Evolutionary conservation across 2,888 invertebrate species (phyloP), one percentile per base, ranked within the genome.

Genomic region (Itoplectis maculator): DNA sequence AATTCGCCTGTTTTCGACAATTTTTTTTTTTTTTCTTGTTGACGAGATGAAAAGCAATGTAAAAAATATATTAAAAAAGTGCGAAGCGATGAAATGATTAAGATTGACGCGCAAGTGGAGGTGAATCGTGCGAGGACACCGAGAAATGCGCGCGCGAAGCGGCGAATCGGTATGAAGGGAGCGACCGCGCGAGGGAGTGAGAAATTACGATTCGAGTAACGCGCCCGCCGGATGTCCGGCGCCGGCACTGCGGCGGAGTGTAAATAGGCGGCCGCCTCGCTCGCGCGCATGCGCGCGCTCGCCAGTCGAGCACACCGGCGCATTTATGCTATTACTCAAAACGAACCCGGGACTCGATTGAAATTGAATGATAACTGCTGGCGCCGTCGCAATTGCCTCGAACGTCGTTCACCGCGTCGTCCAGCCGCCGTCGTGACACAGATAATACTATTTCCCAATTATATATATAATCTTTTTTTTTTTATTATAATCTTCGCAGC

Each of bases 221-320:
- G 88, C 86, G 87, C 85, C 81, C 87, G 85, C 91, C 90, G 91
- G 91, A 91, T 87, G 88, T 91, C 91, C 91, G 91, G 90, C 81
- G 86, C 86, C 85, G 86, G 82, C 20, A 54, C 80, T 84, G 49
- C 66, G 69, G 65, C 84, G 70, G 82, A 56, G 59, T 73, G 73
- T 63, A 68, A 79, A 54, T 54, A 54, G 23, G 11, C 23, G 3
- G 51, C 11, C 20, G 51, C 11, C n/a, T n/a, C n/a, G n/a, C n/a
- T n/a, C n/a, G 51, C 3, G 29, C 29, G 11, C 51, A 54, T 47
- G 0, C n/a, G 47, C 23, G 59, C 3, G 54, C 54, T 11, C 45
- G 45, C 45, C 2, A 5, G 2, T 35, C 35, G 35, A 15, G 47
- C 23, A 23, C 54, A 23, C 54, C 18, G 11, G 23, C 51, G 5